Evolutionary conservation across 2,888 invertebrate species (phyloP).

Genomic region (Trichopoda pennipes): DNA sequence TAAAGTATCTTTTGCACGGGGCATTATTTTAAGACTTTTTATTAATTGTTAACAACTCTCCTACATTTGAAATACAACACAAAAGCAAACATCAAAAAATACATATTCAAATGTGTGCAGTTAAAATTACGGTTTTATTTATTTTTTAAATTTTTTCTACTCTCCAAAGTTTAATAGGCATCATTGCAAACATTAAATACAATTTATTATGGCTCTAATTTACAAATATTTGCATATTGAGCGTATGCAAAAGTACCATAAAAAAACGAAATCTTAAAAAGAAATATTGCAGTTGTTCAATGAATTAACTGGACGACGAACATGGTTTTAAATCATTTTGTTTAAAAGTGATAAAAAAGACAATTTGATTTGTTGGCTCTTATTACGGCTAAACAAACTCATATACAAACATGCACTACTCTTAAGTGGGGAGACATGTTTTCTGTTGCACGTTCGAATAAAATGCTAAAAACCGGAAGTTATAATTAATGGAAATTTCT

Average conservation of each 20-base stretch:
- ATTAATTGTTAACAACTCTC: background rate
- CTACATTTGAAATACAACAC: background rate
- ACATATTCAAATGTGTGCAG: slow-evolving; percentile 27
- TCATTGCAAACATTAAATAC: slow-evolving; percentile 68
- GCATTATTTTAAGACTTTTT: too few species aligned
- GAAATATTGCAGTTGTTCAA: slow-evolving; percentile 68
- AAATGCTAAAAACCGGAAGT: slow-evolving; percentile 63
- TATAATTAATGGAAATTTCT: slow-evolving; percentile 57
- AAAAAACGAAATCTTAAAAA: slow-evolving; percentile 33
- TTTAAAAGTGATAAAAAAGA: slow-evolving; percentile 57
- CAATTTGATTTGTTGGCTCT: slow-evolving; percentile 60
- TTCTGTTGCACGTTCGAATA: slow-evolving; percentile 39
- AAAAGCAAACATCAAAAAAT: background rate
- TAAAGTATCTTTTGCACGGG: too few species aligned
- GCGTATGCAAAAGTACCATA: slow-evolving; percentile 47
- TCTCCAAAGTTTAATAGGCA: slow-evolving; percentile 65
- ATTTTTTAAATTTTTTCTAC: slow-evolving; percentile 7
- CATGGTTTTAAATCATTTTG: slow-evolving; percentile 66
- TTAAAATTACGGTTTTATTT: slow-evolving; percentile 21
- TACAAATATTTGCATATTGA: slow-evolving; percentile 67
- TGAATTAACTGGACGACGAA: slow-evolving; percentile 68
- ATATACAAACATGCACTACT: background rate
- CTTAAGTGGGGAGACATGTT: slow-evolving; percentile 32
- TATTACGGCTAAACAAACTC: slow-evolving; percentile 14
- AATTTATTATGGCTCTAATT: slow-evolving; percentile 69